Percentiles rank a stretch among this genome's conserved stretches.
Conservation (phyloP, 2,797 vertebrate genomes). For the Malurus splendens region DNA sequence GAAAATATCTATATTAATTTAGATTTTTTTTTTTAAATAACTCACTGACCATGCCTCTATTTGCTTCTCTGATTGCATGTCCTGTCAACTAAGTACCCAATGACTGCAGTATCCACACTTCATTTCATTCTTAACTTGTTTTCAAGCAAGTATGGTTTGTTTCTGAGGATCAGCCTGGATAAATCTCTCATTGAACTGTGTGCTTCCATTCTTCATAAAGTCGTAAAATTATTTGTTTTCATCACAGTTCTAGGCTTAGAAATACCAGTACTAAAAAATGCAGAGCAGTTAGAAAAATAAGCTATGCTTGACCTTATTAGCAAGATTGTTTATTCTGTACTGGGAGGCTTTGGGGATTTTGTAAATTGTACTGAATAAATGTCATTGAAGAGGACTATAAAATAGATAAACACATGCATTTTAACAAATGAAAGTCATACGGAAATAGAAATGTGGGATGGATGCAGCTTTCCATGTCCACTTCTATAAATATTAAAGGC, state of each 20-base stretch:
- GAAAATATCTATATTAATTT: neutral
- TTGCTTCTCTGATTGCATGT: neutral
- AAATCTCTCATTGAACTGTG: neutral
- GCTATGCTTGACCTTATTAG: slow-evolving; percentile 12
- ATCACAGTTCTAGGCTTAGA: neutral
- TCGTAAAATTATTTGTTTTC: neutral
- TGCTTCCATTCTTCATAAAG: neutral
- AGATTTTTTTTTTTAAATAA: neutral
- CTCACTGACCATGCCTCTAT: neutral
- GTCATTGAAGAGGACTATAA: neutral
- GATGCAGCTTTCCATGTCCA: neutral
- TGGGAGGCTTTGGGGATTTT: neutral
- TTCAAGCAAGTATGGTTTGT: neutral
- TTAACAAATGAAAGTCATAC: neutral
- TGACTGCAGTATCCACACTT: neutral
- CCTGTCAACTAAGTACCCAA: neutral
- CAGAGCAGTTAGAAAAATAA: neutral
- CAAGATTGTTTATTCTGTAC: neutral
- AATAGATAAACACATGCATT: neutral
- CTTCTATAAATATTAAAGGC: neutral
- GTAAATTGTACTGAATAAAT: neutral
- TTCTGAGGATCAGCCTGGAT: neutral
- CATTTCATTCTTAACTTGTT: neutral
- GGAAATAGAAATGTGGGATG: neutral
- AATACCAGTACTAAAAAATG: neutral